These are phyloP conservation scores for Semnornis frantzii DNA, from an alignment of 2,113 vertebrate species.

Conservation along the genomic window DNA sequence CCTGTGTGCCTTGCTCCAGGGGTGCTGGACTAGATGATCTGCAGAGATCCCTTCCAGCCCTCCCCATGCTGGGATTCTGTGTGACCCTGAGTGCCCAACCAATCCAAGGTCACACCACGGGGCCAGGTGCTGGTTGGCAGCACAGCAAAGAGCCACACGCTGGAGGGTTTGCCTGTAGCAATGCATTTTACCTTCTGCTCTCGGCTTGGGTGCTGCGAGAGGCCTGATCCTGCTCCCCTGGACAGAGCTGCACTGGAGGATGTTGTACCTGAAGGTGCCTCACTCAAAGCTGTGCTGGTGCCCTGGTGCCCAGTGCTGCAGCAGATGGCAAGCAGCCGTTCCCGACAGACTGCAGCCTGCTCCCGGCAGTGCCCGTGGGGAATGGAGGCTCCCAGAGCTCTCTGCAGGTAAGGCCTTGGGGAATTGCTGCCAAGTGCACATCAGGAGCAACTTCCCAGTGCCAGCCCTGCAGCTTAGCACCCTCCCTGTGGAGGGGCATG, in stretches of 20 bases:
- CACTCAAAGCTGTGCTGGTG: background rate
- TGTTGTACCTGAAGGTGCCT: background rate
- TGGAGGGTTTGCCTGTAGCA: background rate
- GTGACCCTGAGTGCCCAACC: no score
- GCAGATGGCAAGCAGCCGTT: conserved; percentile 36
- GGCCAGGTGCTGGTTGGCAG: background rate
- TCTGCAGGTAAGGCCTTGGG: background rate
- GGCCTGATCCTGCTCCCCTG: background rate
- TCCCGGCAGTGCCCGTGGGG: accelerated
- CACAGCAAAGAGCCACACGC: background rate
- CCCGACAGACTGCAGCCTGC: background rate
- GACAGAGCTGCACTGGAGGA: background rate
- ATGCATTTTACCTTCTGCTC: background rate
- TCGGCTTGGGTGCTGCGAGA: background rate
- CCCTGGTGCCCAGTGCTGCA: background rate
- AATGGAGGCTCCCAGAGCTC: background rate
- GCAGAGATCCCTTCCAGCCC: no score
- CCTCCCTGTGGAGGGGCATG: background rate
- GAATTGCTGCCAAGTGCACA: background rate
- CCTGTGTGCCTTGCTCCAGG: no score
- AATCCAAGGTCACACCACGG: accelerated
- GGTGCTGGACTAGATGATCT: no score
- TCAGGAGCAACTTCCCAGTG: background rate
- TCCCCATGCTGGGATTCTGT: no score
- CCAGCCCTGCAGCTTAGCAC: accelerated